Evolutionary conservation across 2,113 vertebrate genomes (phyloP).

Genomic region (Cyprinodon tularosa): DNA sequence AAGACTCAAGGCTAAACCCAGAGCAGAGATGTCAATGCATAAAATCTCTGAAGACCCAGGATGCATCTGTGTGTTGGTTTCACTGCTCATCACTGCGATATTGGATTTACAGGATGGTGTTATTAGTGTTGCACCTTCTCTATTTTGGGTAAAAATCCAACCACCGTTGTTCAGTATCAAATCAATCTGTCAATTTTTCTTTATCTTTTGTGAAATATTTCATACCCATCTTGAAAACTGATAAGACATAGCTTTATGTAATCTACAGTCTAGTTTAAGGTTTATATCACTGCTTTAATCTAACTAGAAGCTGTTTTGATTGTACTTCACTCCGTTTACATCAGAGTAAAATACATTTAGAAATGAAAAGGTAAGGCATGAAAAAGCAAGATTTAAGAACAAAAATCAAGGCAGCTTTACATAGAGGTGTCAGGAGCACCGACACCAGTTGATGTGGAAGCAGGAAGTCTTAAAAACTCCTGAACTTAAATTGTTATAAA

Average conservation of each 20-base stretch:
- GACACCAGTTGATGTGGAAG: neutral
- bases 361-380: neutral
- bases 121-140: neutral
- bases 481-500: neutral
- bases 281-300: neutral
- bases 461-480: neutral
- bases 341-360: no score
- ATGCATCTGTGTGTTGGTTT: constrained; percentile 23
- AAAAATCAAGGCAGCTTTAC: neutral
- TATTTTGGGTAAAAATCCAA: neutral
- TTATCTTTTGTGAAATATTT: neutral
- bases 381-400: neutral
- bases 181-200: neutral
- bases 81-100: constrained; percentile 10
- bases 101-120: constrained; percentile 4
- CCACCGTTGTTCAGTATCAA: neutral
- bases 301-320: neutral
- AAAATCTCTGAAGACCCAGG: constrained; percentile 54
- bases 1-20: constrained; percentile 48
- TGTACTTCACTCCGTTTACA: no score
- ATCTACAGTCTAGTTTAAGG: neutral
- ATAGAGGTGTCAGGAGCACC: neutral
- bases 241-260: neutral
- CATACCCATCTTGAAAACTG: no score
- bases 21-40: constrained; percentile 44